phyloP scores from a whole-genome alignment of 2,888 invertebrate genomes.

The Myopa tessellatipennis region DNA sequence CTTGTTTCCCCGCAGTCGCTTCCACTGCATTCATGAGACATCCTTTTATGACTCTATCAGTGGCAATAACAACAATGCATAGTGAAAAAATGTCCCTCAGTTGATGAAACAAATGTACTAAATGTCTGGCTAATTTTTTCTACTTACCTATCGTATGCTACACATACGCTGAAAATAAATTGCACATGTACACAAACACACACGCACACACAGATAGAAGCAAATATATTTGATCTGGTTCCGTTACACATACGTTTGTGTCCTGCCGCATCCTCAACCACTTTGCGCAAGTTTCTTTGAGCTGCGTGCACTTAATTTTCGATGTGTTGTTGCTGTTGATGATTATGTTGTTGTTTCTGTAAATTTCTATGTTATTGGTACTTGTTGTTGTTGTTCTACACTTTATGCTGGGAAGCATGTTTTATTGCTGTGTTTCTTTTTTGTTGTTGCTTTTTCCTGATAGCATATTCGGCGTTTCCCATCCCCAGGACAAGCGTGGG shows the following conservation, averaged over 20 bases:
- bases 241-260: background rate
- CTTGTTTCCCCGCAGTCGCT: background rate
- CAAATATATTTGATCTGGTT: background rate
- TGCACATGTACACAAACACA: background rate
- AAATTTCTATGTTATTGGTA: background rate
- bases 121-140: background rate
- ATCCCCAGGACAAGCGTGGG: background rate
- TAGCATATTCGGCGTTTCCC: background rate
- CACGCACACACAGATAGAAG: background rate
- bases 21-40: background rate
- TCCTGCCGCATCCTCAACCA: background rate
- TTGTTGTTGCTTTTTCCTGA: background rate
- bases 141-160: background rate
- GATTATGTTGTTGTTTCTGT: background rate
- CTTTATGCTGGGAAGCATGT: background rate
- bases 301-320: background rate
- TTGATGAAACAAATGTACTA: too few relatives aligned
- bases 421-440: background rate
- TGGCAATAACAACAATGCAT: background rate
- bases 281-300: background rate
- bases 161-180: background rate
- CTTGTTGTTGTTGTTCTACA: constrained; percentile 2
- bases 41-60: background rate
- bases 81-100: too few relatives aligned
- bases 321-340: background rate